Evolutionary conservation across 2,888 invertebrate species (phyloP).

Genomic region (Drymonia ruficornis): DNA sequence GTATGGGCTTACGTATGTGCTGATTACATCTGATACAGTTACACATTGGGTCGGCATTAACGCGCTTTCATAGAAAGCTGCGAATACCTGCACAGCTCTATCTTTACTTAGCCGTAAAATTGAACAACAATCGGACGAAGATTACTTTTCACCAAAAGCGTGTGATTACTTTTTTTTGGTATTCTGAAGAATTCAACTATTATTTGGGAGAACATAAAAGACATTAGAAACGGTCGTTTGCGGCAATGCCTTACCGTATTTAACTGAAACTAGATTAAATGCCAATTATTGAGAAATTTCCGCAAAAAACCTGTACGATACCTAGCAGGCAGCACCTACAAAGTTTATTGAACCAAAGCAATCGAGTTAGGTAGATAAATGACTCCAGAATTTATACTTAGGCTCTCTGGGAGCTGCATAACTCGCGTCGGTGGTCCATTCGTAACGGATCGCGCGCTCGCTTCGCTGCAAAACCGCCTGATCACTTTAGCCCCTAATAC

Average conservation of each 20-base stretch:
- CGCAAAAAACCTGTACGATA: not conserved
- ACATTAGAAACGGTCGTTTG: conserved; percentile 33
- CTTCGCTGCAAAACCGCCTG: conserved; percentile 16
- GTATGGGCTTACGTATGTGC: conserved; percentile 35
- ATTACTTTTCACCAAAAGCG: conserved; percentile 30
- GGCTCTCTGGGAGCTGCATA: conserved; percentile 1
- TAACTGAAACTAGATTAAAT: conserved; percentile 5
- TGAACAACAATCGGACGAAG: conserved; percentile 16
- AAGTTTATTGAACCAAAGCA: conserved; percentile 1
- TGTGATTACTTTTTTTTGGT: conserved; percentile 32
- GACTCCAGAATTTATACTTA: not conserved
- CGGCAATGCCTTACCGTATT: conserved; percentile 20
- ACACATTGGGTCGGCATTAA: conserved; percentile 40
- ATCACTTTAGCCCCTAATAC: conserved; percentile 28
- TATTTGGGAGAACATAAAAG: conserved; percentile 26
- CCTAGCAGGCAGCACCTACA: not conserved
- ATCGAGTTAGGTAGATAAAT: not conserved
- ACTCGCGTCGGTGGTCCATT: conserved; percentile 16
- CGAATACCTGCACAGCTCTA: conserved; percentile 28
- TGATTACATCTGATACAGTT: conserved; percentile 62
- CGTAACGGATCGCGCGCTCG: conserved; percentile 14
- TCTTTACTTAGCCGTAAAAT: conserved; percentile 33
- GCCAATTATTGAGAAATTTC: not conserved
- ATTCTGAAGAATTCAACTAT: conserved; percentile 22
- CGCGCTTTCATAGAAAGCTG: conserved; percentile 41